A percentile compares a stretch with the other conserved stretches of the same genome.
These are phyloP conservation scores for Apodemia duryi DNA, from an alignment of 2,888 invertebrate genomes.

Conservation along the genomic window DNA sequence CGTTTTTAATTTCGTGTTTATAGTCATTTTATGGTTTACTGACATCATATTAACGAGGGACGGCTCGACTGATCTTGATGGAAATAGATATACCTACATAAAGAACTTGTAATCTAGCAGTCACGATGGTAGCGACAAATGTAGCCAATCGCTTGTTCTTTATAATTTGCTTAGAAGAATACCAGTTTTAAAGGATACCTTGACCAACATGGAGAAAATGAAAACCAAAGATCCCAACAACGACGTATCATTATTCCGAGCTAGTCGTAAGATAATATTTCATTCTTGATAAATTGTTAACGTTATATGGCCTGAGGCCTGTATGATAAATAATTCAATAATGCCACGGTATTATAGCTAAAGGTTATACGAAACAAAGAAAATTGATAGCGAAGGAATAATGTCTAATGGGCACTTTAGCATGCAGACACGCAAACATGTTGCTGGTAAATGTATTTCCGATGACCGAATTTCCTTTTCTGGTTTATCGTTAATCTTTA, in stretches of 20 bases:
- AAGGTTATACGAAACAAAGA: slow-evolving; percentile 15
- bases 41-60: no score
- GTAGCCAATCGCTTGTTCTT: no score
- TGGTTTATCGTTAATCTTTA: slow-evolving; percentile 10
- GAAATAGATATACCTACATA: no score
- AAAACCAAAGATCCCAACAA: no score
- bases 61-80: no score
- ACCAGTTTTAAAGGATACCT: no score
- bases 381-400: slow-evolving; percentile 12
- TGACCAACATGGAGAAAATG: no score
- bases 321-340: slow-evolving; percentile 10
- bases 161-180: no score
- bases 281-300: not conserved
- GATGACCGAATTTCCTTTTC: slow-evolving; percentile 12
- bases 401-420: slow-evolving; percentile 25
- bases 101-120: no score
- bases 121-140: no score
- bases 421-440: slow-evolving; percentile 37
- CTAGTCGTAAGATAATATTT: not conserved
- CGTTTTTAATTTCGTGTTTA: no score
- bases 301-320: not conserved
- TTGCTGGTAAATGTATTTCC: slow-evolving; percentile 12
- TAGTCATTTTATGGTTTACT: no score
- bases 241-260: not conserved
- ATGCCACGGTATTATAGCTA: slow-evolving; percentile 9